A percentile compares a stretch with the other conserved stretches of the same genome.
Conservation (phyloP, 1,140 invertebrate species). For the Drosophila insularis region DNA sequence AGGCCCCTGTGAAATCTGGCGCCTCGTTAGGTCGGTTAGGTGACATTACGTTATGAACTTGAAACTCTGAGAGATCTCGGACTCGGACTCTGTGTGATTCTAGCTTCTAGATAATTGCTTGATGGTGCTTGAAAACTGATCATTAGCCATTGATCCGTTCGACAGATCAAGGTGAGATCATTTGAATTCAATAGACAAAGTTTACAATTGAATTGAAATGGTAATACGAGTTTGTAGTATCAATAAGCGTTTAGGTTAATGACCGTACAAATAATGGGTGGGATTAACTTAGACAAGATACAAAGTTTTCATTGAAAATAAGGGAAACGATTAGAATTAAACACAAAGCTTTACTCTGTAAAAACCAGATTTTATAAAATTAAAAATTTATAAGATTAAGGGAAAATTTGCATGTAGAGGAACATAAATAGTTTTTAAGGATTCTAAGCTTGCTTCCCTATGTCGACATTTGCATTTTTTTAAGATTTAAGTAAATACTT, state of each 20-base stretch:
- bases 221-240: background rate
- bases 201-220: constrained; percentile 7
- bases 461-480: too few relatives aligned
- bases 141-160: constrained; percentile 59
- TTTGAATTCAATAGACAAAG: constrained; percentile 17
- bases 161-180: constrained; percentile 56
- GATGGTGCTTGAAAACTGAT: constrained; percentile 36
- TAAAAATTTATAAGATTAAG: too few relatives aligned
- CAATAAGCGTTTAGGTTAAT: background rate
- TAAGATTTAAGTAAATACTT: too few relatives aligned
- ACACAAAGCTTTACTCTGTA: too few relatives aligned
- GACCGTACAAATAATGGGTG: background rate
- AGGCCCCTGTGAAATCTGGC: constrained; percentile 25
- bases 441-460: too few relatives aligned
- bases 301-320: too few relatives aligned
- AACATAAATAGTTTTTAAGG: too few relatives aligned
- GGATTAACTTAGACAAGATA: background rate
- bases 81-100: background rate
- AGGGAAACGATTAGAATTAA: too few relatives aligned
- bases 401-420: too few relatives aligned
- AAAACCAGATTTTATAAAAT: too few relatives aligned
- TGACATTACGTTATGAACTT: constrained; percentile 53
- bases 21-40: constrained; percentile 13
- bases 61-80: constrained; percentile 10
- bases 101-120: constrained; percentile 47